Conservation (phyloP, 2,797 vertebrate genomes). For the Gorsachius magnificus region DNA sequence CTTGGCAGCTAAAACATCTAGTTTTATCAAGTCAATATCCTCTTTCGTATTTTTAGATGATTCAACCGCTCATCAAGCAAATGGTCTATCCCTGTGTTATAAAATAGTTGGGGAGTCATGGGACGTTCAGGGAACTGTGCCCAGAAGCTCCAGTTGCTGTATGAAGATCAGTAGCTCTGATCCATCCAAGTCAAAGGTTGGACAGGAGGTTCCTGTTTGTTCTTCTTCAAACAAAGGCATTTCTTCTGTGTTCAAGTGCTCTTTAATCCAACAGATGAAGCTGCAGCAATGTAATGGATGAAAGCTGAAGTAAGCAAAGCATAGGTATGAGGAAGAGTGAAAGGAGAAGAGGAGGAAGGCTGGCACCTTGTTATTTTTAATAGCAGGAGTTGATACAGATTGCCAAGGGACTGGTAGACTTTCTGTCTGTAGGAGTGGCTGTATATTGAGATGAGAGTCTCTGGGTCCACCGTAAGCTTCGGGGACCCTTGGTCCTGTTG, state of each 20-base stretch:
- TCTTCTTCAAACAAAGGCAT: background rate
- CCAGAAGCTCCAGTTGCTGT: constrained; percentile 25
- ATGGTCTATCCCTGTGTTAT: background rate
- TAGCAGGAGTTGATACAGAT: background rate
- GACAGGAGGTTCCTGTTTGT: constrained; percentile 14
- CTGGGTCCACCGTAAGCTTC: no score
- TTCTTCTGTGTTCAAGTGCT: background rate
- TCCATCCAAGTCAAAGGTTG: background rate
- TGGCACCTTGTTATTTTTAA: background rate
- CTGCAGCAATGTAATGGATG: background rate
- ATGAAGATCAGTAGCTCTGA: constrained; percentile 2
- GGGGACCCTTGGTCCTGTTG: background rate
- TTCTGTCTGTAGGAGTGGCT: background rate
- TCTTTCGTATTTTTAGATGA: constrained; percentile 19
- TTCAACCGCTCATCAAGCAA: constrained; percentile 20
- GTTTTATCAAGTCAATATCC: background rate
- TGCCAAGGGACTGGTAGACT: background rate
- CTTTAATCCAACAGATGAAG: background rate
- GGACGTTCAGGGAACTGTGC: background rate
- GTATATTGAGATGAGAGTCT: background rate
- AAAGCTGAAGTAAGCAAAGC: background rate
- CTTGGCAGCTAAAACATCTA: constrained; percentile 5
- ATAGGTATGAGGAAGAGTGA: background rate
- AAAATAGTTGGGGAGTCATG: constrained; percentile 22
- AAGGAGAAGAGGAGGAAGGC: background rate